Evolutionary conservation across 2,113 vertebrate genomes (phyloP).

Genomic region (Gambusia affinis): DNA sequence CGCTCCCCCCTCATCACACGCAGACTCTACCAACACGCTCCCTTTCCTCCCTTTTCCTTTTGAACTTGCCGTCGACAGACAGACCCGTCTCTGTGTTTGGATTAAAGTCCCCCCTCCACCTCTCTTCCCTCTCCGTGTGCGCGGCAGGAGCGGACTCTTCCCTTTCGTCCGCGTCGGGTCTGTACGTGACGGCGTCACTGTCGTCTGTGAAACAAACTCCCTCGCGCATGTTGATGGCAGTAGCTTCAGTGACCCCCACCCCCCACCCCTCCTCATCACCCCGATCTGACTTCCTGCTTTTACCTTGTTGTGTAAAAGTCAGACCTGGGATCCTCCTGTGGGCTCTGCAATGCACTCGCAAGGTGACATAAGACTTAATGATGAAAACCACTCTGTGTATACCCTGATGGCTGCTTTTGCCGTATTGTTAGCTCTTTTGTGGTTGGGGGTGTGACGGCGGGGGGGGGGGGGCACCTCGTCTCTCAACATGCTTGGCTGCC

Average conservation of each 20-base stretch:
- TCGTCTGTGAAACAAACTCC: conserved; percentile 53
- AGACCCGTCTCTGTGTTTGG: conserved; percentile 61
- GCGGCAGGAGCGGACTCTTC: conserved; percentile 41
- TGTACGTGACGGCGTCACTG: conserved; percentile 38
- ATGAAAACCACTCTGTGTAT: conserved; percentile 47
- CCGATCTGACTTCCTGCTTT: conserved; percentile 79
- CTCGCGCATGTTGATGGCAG: conserved; percentile 22
- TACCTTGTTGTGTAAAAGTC: conserved; percentile 73
- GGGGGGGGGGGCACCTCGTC: conserved; percentile 41
- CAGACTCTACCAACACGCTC: conserved; percentile 27
- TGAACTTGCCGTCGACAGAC: conserved; percentile 55
- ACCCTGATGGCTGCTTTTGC: conserved; percentile 42
- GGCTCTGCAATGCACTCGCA: conserved; percentile 33
- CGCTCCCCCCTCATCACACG: conserved; percentile 20
- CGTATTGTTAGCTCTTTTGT: conserved; percentile 44
- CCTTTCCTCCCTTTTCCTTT: conserved; percentile 39
- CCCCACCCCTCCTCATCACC: too few relatives aligned
- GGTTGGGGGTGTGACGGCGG: too few relatives aligned
- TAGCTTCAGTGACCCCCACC: conserved; percentile 20
- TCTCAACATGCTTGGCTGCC: conserved; percentile 62
- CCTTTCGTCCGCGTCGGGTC: conserved; percentile 37
- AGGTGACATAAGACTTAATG: conserved; percentile 56
- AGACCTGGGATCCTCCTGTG: conserved; percentile 81
- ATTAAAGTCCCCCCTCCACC: conserved; percentile 31
- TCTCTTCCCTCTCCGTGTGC: neutral